A percentile compares a stretch with the other conserved stretches of the same genome.
Evolutionary conservation across 2,888 invertebrate genomes (phyloP).

Genomic region (Cremastobaeus sp.): DNA sequence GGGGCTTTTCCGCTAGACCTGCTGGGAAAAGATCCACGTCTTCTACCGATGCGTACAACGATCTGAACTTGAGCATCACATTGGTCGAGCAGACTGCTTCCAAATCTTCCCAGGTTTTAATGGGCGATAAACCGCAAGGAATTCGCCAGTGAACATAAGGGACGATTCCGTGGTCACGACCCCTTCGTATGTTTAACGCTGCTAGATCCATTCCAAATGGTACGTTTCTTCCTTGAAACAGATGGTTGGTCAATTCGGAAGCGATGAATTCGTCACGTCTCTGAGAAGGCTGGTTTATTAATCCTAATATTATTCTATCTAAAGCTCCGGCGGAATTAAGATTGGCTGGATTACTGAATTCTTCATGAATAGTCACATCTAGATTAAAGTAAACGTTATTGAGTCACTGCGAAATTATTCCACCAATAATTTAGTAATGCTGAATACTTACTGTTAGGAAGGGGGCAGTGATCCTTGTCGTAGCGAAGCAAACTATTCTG

Average conservation of each 20-base stretch:
- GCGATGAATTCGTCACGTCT: constrained; percentile 90
- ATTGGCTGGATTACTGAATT: constrained; percentile 82
- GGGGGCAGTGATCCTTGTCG: constrained; percentile 84
- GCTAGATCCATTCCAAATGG: constrained; percentile 91
- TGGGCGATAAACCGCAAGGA: constrained; percentile 86
- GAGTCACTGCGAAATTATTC: too few species aligned
- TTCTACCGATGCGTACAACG: constrained; percentile 82
- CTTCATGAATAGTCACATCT: constrained; percentile 91
- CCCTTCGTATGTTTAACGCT: constrained; percentile 92
- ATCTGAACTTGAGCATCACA: constrained; percentile 82
- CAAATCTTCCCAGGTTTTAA: constrained; percentile 85
- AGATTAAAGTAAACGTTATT: constrained; percentile 54
- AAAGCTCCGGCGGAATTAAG: constrained; percentile 89
- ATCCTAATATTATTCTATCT: constrained; percentile 87
- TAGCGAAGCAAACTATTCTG: constrained; percentile 87
- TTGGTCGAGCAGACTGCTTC: constrained; percentile 84
- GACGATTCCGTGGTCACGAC: constrained; percentile 91
- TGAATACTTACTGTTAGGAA: constrained; percentile 85
- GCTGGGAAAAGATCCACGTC: constrained; percentile 92
- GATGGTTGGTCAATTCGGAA: constrained; percentile 88
- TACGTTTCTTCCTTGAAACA: constrained; percentile 86
- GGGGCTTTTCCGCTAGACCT: constrained; percentile 89
- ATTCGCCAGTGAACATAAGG: constrained; percentile 89
- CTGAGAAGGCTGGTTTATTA: constrained; percentile 87
- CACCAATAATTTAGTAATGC: too few species aligned